A percentile compares a stretch with the other conserved stretches of the same genome.
These are phyloP conservation scores for Cryptoblepharus egeriae DNA, from an alignment of 2,797 vertebrate genomes.

Conservation along the genomic window DNA sequence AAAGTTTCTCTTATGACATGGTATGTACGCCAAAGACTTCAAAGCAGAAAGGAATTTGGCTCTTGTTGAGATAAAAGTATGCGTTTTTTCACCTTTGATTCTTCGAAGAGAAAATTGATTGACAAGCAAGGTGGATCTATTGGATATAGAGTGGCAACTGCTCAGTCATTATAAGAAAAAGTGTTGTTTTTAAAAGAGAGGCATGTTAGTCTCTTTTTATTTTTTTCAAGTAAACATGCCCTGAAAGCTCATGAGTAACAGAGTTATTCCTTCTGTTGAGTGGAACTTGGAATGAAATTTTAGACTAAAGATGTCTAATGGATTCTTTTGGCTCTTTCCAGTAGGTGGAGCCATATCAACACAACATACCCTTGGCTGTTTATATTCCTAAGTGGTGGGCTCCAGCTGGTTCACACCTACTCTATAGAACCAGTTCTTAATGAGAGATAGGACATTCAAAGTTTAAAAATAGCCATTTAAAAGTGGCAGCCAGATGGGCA, in stretches of 20 bases:
- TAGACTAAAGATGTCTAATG: not conserved
- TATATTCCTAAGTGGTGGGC: no score
- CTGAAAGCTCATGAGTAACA: not conserved
- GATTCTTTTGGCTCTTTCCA: not conserved
- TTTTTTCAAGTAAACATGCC: not conserved
- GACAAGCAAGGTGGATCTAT: not conserved
- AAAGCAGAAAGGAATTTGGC: not conserved
- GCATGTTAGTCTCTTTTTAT: not conserved
- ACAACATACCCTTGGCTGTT: not conserved
- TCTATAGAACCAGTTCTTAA: no score
- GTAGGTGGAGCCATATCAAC: not conserved
- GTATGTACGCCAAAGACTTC: not conserved
- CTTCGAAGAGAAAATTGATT: not conserved
- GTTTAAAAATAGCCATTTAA: no score
- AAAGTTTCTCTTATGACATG: not conserved
- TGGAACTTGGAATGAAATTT: not conserved
- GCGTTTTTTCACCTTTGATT: not conserved
- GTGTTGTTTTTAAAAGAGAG: not conserved
- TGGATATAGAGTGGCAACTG: not conserved
- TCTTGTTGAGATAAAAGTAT: not conserved
- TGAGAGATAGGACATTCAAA: no score
- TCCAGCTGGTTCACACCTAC: no score
- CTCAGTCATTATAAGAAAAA: not conserved
- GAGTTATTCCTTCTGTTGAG: not conserved
- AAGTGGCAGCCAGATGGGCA: no score